phyloP scores from a whole-genome alignment of 2,888 invertebrate genomes.

The Sphaeridia pumilis region DNA sequence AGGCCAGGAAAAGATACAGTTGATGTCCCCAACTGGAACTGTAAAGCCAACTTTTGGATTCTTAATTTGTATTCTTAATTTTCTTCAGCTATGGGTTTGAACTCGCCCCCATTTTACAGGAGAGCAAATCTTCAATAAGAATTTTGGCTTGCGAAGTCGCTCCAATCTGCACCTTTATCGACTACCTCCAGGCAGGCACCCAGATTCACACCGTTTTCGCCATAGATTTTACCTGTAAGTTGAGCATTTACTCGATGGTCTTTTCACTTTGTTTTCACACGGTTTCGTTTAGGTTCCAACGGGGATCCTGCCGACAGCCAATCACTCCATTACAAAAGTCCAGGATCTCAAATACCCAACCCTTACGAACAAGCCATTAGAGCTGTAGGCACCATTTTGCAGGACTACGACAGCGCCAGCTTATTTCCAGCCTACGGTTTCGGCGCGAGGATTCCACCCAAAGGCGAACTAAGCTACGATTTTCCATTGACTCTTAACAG shows the following conservation, averaged over 20 bases:
- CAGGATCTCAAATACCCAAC: slow-evolving; percentile 19
- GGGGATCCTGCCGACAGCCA: not conserved
- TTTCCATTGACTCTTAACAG: slow-evolving; percentile 44
- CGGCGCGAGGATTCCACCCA: slow-evolving; percentile 41
- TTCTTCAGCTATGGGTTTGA: not conserved
- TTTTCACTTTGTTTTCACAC: too few relatives aligned
- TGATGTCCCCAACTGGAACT: not conserved
- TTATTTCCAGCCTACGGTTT: slow-evolving; percentile 40
- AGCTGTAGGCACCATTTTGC: slow-evolving; percentile 41
- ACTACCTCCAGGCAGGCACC: slow-evolving; percentile 47
- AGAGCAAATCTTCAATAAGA: not conserved
- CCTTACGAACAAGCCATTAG: slow-evolving; percentile 30
- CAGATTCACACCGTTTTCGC: slow-evolving; percentile 43
- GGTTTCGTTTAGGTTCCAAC: not conserved
- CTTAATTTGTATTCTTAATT: not conserved
- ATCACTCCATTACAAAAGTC: slow-evolving; percentile 23
- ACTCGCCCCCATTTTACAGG: not conserved
- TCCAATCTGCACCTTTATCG: slow-evolving; percentile 43
- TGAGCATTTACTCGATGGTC: too few relatives aligned
- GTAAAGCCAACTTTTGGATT: not conserved
- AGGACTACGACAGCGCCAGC: slow-evolving; percentile 45
- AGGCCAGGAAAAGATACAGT: slow-evolving; percentile 1
- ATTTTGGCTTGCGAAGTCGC: slow-evolving; percentile 24
- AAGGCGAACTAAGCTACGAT: slow-evolving; percentile 41
- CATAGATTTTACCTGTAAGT: slow-evolving; percentile 43